Conservation (phyloP, 2,888 invertebrate genomes). For the Pharmacophagus antenor region DNA sequence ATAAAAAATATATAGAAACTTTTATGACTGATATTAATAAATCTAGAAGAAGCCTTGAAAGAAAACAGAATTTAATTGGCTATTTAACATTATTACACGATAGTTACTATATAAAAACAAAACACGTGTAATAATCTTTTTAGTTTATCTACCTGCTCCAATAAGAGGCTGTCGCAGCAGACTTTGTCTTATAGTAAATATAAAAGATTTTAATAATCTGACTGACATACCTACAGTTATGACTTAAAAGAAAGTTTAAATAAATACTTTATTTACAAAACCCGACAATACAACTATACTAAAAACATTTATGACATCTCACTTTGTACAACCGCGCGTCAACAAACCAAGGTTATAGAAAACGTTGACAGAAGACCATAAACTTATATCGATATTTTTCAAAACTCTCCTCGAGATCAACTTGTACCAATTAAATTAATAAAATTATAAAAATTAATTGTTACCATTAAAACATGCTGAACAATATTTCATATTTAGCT, state of each 20-base stretch:
- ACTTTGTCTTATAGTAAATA: conserved; percentile 56
- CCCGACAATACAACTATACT: neutral
- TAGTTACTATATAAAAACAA: neutral
- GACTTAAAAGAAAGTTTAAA: neutral
- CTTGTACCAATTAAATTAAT: too few relatives aligned
- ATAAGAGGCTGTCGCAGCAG: conserved; percentile 52
- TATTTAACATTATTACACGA: neutral
- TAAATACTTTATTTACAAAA: neutral
- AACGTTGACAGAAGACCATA: too few relatives aligned
- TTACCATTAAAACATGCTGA: too few relatives aligned
- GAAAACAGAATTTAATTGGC: neutral
- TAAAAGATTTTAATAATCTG: conserved; percentile 60
- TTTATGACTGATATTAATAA: too few relatives aligned
- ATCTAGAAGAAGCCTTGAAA: neutral
- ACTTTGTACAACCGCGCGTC: neutral
- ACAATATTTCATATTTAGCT: too few relatives aligned
- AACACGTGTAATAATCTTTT: conserved; percentile 35
- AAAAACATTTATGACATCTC: neutral
- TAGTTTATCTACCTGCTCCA: conserved; percentile 56
- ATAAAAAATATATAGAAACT: neutral
- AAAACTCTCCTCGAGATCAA: too few relatives aligned
- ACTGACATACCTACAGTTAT: conserved; percentile 65
- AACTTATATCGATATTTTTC: too few relatives aligned
- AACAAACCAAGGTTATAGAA: neutral
- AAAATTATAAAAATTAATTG: too few relatives aligned